These are phyloP conservation scores for Phoebastria nigripes DNA, from an alignment of 2,797 vertebrate genomes.

Conservation along the genomic window DNA sequence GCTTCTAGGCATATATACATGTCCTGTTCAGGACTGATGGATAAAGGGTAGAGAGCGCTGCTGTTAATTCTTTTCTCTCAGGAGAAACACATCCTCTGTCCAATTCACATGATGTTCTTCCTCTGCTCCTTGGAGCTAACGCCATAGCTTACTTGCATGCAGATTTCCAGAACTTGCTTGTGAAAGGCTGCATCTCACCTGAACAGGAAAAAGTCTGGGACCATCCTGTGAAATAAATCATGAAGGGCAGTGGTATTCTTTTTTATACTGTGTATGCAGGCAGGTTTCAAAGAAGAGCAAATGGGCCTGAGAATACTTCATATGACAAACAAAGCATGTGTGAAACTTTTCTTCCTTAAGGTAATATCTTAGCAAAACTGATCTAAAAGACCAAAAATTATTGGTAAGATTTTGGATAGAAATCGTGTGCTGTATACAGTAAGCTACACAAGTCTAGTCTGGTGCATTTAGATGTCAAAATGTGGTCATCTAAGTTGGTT, in stretches of 20 bases:
- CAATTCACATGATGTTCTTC: neutral
- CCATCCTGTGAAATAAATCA: neutral
- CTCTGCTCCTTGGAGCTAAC: neutral
- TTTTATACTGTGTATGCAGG: neutral
- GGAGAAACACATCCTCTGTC: neutral
- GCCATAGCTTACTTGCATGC: neutral
- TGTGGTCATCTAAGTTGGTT: neutral
- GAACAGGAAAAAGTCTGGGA: neutral
- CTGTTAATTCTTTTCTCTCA: neutral
- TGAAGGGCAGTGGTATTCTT: neutral
- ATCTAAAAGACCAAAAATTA: neutral
- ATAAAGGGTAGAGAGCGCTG: neutral
- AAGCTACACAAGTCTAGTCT: neutral
- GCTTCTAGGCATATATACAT: neutral
- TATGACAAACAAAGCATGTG: rapidly evolving
- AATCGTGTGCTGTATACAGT: neutral
- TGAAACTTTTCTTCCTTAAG: neutral
- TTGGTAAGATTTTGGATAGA: neutral
- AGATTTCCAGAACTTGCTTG: neutral
- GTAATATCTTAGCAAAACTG: neutral
- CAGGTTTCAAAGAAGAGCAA: neutral
- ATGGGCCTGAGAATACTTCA: rapidly evolving
- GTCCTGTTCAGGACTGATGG: no score
- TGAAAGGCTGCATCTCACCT: neutral
- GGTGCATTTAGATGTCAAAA: neutral